Percentiles rank a stretch among this genome's conserved stretches.
These are phyloP conservation scores for Hippocampus mohnikei DNA, from an alignment of 2,113 vertebrate genomes.

Conservation along the genomic window DNA sequence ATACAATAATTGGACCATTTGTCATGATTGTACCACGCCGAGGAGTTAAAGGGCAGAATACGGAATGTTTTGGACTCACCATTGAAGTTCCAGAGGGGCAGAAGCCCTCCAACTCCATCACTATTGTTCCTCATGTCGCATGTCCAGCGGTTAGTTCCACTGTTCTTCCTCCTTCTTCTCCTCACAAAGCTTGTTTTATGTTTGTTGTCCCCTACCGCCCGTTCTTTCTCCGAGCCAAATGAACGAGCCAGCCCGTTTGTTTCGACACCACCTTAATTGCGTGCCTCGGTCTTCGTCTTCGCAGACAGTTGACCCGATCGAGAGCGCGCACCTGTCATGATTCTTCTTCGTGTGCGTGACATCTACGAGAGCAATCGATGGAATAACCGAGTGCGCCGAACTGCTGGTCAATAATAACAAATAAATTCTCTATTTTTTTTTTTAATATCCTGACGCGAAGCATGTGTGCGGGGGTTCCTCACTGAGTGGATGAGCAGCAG, in stretches of 20 bases:
- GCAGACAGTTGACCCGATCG: neutral
- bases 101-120: constrained; percentile 35
- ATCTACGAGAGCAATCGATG: neutral
- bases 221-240: neutral
- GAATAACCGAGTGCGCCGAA: neutral
- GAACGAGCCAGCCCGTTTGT: neutral
- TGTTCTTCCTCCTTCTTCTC: neutral
- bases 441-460: neutral
- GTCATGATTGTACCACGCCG: neutral
- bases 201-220: neutral
- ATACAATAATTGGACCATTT: neutral
- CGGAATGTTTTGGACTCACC: constrained; percentile 38
- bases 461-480: neutral
- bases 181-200: neutral
- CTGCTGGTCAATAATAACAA: neutral
- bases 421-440: neutral
- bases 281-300: neutral
- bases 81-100: constrained; percentile 52
- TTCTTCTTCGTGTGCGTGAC: neutral
- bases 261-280: neutral
- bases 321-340: neutral
- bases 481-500: neutral
- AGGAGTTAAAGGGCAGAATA: neutral
- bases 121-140: constrained; percentile 60
- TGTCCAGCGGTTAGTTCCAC: constrained; percentile 9